Evolutionary conservation across 2,888 invertebrate genomes (phyloP).

Genomic region (Mellilla xanthometata): DNA sequence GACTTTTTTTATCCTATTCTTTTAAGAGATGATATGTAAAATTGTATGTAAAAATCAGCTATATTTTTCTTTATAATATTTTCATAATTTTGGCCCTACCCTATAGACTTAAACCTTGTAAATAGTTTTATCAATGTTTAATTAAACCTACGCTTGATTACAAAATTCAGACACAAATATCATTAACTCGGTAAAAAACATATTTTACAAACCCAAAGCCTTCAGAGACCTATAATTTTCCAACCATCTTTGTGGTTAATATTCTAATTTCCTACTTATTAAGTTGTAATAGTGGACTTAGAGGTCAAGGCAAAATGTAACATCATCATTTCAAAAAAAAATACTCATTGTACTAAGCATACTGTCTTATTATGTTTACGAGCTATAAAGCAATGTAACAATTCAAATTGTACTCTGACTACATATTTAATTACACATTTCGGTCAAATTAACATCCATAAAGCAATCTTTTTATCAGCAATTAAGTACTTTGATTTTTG

Average conservation of each 20-base stretch:
- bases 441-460: slow-evolving; percentile 13
- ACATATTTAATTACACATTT: slow-evolving; percentile 13
- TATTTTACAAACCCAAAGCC: no score
- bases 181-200: no score
- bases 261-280: slow-evolving; percentile 1
- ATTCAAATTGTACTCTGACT: slow-evolving; percentile 13
- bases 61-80: no score
- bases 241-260: neutral
- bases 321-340: slow-evolving; percentile 3
- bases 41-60: no score
- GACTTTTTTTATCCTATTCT: no score
- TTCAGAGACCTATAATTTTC: no score
- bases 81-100: no score
- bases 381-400: slow-evolving; percentile 15
- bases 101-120: no score
- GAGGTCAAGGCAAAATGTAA: slow-evolving; percentile 6
- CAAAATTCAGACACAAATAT: no score
- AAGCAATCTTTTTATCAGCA: slow-evolving; percentile 4
- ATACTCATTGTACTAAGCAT: neutral
- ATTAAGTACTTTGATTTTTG: neutral
- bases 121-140: no score
- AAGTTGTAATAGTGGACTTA: neutral
- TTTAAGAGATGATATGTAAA: no score
- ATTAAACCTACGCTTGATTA: no score
- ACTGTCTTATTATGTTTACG: slow-evolving; percentile 8